Percentiles rank a stretch among this genome's conserved stretches.
These are phyloP conservation scores for Odontocolon sp. DNA, from an alignment of 2,888 invertebrate genomes.

Conservation along the genomic window DNA sequence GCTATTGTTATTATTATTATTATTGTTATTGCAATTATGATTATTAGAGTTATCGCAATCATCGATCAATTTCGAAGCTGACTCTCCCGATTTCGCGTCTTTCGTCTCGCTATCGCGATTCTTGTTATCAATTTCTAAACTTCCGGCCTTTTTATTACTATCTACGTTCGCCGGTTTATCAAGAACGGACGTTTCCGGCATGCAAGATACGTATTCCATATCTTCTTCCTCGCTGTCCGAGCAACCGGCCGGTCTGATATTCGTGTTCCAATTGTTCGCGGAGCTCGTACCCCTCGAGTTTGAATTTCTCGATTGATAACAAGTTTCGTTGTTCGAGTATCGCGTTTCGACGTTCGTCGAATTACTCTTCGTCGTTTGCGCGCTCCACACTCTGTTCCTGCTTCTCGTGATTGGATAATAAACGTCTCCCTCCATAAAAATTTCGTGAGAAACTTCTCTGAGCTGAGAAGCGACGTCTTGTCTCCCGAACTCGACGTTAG, in stretches of 20 bases:
- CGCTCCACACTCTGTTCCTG: not conserved
- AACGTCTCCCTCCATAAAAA: conserved; percentile 36
- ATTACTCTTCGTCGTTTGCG: not conserved
- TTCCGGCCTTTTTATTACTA: no score
- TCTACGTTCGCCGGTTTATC: not conserved
- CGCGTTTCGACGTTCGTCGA: not conserved
- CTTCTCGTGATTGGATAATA: conserved; percentile 33
- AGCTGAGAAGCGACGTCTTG: conserved; percentile 63
- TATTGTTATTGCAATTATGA: no score
- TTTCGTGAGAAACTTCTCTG: conserved; percentile 56
- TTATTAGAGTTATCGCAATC: no score
- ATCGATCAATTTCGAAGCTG: no score
- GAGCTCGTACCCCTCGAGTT: no score
- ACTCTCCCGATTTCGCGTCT: no score
- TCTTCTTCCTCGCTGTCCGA: conserved; percentile 5
- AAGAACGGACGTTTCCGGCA: not conserved
- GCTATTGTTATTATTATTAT: no score
- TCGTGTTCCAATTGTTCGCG: not conserved
- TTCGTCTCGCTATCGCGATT: not conserved
- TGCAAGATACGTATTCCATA: not conserved
- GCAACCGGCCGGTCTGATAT: not conserved
- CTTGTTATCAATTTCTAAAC: not conserved
- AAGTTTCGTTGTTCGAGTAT: not conserved
- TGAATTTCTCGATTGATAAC: no score
- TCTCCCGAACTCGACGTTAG: conserved; percentile 29